phyloP scores from a whole-genome alignment of 1,140 invertebrate genomes.

The Armadillidium nasatum region DNA sequence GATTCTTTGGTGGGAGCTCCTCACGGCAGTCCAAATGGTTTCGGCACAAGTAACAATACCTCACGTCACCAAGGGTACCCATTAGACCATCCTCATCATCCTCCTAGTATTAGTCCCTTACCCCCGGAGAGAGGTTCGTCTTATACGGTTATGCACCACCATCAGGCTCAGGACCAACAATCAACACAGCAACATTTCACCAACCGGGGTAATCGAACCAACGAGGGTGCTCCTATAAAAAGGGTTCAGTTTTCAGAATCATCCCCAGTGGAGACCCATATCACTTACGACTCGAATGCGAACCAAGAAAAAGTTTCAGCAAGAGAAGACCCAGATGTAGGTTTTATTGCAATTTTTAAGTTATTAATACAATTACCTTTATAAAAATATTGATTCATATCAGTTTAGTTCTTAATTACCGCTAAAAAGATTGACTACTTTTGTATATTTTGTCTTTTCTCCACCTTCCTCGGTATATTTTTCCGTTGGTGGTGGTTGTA shows the following conservation, averaged over 20 bases:
- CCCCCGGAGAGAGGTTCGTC: constrained; percentile 74
- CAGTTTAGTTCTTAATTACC: no score
- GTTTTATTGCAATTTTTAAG: no score
- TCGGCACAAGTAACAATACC: not conserved
- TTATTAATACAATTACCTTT: no score
- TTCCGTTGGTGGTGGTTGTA: no score
- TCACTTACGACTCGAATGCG: constrained; percentile 43
- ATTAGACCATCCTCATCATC: constrained; percentile 28
- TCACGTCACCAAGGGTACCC: constrained; percentile 3
- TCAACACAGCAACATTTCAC: not conserved
- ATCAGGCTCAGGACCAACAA: constrained; percentile 28
- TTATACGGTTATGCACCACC: constrained; percentile 69
- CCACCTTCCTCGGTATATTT: no score
- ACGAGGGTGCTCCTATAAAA: constrained; percentile 36
- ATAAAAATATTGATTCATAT: no score
- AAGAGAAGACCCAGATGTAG: constrained; percentile 34
- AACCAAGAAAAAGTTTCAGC: constrained; percentile 39
- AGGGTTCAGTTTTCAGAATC: constrained; percentile 44
- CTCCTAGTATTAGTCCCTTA: constrained; percentile 52
- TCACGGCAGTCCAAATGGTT: constrained; percentile 35
- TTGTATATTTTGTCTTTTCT: no score
- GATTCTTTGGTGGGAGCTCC: constrained; percentile 56
- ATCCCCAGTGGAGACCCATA: constrained; percentile 33
- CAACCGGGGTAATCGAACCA: constrained; percentile 25
- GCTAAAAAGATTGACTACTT: no score